Evolutionary conservation across 2,797 vertebrate species (phyloP).

Genomic region (Parambassis ranga): DNA sequence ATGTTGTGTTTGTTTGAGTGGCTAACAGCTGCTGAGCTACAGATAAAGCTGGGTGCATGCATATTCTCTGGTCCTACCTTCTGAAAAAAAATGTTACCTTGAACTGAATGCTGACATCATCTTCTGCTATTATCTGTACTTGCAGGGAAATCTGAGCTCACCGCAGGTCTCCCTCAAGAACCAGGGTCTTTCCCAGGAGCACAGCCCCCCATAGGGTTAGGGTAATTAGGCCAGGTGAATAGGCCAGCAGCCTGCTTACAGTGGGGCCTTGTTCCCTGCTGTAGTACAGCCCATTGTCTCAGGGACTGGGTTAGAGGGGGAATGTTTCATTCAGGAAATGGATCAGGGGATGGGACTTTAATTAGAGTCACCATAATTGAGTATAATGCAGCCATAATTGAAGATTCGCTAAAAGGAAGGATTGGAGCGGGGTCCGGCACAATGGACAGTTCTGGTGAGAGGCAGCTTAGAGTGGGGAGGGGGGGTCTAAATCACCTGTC

Average conservation of each 20-base stretch:
- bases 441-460: constrained; percentile 47
- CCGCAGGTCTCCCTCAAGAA: constrained; percentile 46
- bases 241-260: constrained; percentile 77
- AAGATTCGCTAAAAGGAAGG: constrained; percentile 61
- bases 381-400: constrained; percentile 75
- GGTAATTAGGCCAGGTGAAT: constrained; percentile 85
- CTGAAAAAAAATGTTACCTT: too few relatives aligned
- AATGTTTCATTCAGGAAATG: constrained; percentile 75
- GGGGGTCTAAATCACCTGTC: constrained; percentile 39
- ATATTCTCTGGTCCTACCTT: not conserved
- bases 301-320: constrained; percentile 32
- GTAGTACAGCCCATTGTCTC: constrained; percentile 73
- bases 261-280: constrained; percentile 79
- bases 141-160: constrained; percentile 66
- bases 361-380: constrained; percentile 75
- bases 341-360: constrained; percentile 72
- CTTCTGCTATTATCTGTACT: constrained; percentile 28
- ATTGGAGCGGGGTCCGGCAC: constrained; percentile 44
- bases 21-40: constrained; percentile 2
- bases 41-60: constrained; percentile 1
- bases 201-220: constrained; percentile 64
- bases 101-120: constrained; percentile 9
- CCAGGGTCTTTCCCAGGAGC: constrained; percentile 70
- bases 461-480: not conserved
- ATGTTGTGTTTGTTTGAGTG: constrained; percentile 22